Conservation (phyloP, 2,888 invertebrate genomes). For the Agriopis aurantiaria region DNA sequence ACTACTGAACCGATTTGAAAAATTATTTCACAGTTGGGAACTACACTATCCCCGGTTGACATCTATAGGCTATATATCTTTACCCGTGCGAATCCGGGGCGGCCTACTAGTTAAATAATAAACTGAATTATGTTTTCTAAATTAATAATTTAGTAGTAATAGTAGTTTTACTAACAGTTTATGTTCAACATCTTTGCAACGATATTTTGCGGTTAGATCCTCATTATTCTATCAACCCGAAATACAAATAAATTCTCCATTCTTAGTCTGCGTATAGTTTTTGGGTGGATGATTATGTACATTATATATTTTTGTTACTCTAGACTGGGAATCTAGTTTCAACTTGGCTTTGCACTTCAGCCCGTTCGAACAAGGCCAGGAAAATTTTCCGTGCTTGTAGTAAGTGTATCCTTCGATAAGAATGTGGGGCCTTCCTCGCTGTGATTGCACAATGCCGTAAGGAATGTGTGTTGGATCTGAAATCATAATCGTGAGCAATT, state of each 20-base stretch:
- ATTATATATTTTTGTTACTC: constrained; percentile 34
- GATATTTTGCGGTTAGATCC: too few relatives aligned
- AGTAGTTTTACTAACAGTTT: too few relatives aligned
- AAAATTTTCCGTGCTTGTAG: constrained; percentile 9
- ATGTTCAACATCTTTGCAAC: too few relatives aligned
- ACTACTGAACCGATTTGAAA: too few relatives aligned
- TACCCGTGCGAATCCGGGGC: too few relatives aligned
- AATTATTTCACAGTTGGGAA: too few relatives aligned
- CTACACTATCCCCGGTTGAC: too few relatives aligned
- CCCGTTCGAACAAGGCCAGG: constrained; percentile 6
- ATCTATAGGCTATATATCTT: too few relatives aligned
- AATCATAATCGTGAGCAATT: neutral
- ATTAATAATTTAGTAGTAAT: too few relatives aligned
- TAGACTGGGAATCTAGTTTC: constrained; percentile 27
- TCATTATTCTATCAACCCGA: neutral
- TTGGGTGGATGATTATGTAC: constrained; percentile 45
- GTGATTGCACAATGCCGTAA: constrained; percentile 43
- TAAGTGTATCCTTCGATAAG: constrained; percentile 45
- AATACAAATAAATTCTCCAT: constrained; percentile 11
- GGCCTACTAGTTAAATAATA: too few relatives aligned
- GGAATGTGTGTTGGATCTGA: neutral
- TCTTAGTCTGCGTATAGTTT: constrained; percentile 34
- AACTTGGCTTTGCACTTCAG: constrained; percentile 45
- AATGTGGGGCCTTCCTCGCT: constrained; percentile 43
- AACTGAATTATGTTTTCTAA: too few relatives aligned